Conservation (phyloP, 2,113 vertebrate genomes). For the Oreochromis aureus region DNA sequence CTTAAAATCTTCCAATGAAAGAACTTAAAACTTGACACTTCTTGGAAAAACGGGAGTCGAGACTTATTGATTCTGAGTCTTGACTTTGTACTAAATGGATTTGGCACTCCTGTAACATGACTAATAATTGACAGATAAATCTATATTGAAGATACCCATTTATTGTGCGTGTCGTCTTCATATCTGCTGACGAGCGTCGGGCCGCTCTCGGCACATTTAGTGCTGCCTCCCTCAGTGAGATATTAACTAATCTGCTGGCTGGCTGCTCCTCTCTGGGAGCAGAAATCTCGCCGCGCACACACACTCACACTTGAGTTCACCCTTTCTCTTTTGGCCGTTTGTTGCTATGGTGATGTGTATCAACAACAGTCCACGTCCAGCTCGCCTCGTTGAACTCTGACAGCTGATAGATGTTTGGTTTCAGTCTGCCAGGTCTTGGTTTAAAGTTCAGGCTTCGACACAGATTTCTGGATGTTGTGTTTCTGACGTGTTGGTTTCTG, state of each 20-base stretch:
- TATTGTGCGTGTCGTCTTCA: neutral
- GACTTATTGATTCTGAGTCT: neutral
- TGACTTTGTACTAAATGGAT: neutral
- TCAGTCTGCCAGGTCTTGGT: neutral
- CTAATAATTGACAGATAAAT: neutral
- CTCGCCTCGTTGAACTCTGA: neutral
- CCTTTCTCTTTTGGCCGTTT: neutral
- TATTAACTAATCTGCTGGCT: neutral
- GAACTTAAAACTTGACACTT: neutral
- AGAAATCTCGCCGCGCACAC: neutral
- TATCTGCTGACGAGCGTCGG: neutral
- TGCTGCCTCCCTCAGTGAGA: neutral
- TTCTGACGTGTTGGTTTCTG: neutral
- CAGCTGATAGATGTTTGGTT: neutral
- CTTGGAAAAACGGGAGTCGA: fast-evolving
- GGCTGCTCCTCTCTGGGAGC: neutral
- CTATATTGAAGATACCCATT: neutral
- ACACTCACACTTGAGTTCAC: neutral
- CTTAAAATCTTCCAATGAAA: neutral
- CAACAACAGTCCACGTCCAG: neutral
- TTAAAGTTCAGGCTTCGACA: neutral
- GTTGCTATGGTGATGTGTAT: slow-evolving; percentile 1
- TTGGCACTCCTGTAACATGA: neutral
- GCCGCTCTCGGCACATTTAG: fast-evolving
- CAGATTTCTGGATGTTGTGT: neutral